Percentiles rank a stretch among this genome's conserved stretches.
Evolutionary conservation across 2,888 invertebrate genomes (phyloP).

Genomic region (Erebia ligea): DNA sequence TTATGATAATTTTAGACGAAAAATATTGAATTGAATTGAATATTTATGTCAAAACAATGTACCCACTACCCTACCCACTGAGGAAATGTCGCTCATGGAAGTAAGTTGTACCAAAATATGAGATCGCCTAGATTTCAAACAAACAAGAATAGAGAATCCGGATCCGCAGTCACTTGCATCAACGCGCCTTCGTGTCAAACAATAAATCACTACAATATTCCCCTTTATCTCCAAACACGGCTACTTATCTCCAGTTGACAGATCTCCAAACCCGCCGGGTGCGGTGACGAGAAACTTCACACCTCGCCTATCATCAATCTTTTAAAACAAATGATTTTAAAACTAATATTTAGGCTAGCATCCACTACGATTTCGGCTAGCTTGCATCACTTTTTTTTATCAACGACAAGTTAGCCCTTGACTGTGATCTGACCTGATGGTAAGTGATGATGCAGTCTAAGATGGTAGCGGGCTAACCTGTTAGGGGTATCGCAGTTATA

Average conservation of each 20-base stretch:
- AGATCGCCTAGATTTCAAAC: background rate
- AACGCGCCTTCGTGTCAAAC: slow-evolving; percentile 1
- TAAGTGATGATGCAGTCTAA: too few relatives aligned
- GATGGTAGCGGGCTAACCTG: too few relatives aligned
- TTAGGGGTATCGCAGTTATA: too few relatives aligned
- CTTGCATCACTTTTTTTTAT: background rate
- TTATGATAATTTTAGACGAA: too few relatives aligned
- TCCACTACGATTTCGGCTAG: background rate
- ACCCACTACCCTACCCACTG: too few relatives aligned
- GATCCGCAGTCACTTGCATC: background rate
- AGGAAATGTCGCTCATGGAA: too few relatives aligned
- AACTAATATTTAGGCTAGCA: slow-evolving; percentile 19
- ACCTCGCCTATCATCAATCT: slow-evolving; percentile 69
- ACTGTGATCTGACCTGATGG: too few relatives aligned
- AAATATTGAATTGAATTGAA: too few relatives aligned
- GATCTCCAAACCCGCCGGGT: slow-evolving; percentile 30
- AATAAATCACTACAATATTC: slow-evolving; percentile 34
- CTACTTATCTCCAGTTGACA: slow-evolving; percentile 44
- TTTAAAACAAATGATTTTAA: slow-evolving; percentile 58
- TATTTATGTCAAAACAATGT: too few relatives aligned
- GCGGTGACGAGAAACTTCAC: slow-evolving; percentile 57
- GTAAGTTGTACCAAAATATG: too few relatives aligned
- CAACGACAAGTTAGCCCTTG: background rate
- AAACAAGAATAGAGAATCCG: background rate
- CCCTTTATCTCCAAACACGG: slow-evolving; percentile 29